Base-by-base conservation (phyloP, 2,888 invertebrate genomes). In the Tuberolachnus salignus region DNA sequence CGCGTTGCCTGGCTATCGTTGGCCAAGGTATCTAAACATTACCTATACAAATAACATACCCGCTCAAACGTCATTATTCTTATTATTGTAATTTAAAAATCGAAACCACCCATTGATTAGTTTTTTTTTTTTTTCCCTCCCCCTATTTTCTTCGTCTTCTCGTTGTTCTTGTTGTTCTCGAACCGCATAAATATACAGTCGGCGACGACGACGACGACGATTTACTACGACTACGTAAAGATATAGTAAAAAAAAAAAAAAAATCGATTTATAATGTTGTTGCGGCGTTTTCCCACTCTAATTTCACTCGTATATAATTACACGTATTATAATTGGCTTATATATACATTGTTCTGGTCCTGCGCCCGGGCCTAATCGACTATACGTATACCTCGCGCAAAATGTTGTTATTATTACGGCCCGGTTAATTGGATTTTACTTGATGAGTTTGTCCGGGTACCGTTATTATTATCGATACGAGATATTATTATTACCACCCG, bases 351-450 rank as follows among this genome's bases (percentile, higher is more conserved):
- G 73, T 73, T 73, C 53, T 73, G 4, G 42, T 42, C 53, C 73
- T 9, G 63, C n/a, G 34, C 3, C 34, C 6, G 34, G 3, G 63
- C 63, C 73, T 73, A 73, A 73, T 73, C 73, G 73, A 73, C 73
- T 34, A 6, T 3, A 4, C 6, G 34, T 34, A 34, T 6, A 34
- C 34, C 34, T 34, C 6, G 34, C 21, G 53, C 51, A 42, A 53
- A 73, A 73, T 42, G 63, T 42, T 73, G 63, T 73, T 73, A 73
- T n/a, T n/a, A n/a, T n/a, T n/a, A n/a, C n/a, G n/a, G 53, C 42
- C 53, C 51, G 73, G 73, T 73, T 73, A 72, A 73, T 73, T 73
- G 73, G 63, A 73, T 73, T 73, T 23, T 64, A 49, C 72, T 49
- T 34, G 26, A 72, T 51, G 63, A 61, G 63, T 73, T 61, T 49